Conservation (phyloP, 2,113 vertebrate species). For the Apteryx mantelli region DNA sequence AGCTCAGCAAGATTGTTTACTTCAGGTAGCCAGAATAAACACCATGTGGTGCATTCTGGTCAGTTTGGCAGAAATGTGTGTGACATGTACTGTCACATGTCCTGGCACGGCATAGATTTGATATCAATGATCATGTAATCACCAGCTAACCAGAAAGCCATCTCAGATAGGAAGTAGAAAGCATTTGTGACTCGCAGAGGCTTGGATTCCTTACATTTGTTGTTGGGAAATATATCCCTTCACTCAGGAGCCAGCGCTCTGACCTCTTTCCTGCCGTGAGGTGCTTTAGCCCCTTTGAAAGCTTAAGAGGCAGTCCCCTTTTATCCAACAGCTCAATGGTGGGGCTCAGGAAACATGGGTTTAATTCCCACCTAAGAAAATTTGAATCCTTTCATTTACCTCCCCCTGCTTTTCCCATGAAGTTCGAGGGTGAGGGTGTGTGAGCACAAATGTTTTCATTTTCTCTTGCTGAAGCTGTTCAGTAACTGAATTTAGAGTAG, state of each 20-base stretch:
- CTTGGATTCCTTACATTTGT: not conserved
- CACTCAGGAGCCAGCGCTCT: not conserved
- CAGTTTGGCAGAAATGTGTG: not conserved
- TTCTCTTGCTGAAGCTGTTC: not conserved
- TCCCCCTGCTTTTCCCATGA: slow-evolving; percentile 53
- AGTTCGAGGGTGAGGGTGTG: not conserved
- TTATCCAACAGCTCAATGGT: not conserved
- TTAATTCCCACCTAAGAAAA: slow-evolving; percentile 45
- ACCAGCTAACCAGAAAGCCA: not conserved
- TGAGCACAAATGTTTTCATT: slow-evolving; percentile 24
- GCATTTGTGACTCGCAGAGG: not conserved
- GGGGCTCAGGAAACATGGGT: not conserved
- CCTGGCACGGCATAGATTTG: not conserved
- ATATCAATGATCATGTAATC: not conserved
- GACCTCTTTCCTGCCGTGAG: slow-evolving; percentile 39
- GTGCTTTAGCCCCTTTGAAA: slow-evolving; percentile 44
- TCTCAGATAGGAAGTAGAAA: not conserved
- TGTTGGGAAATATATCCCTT: not conserved
- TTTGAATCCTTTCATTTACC: slow-evolving; percentile 41
- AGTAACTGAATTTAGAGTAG: not conserved
- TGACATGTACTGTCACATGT: not conserved
- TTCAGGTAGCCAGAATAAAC: not conserved
- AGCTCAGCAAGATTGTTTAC: not conserved
- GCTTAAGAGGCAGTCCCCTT: slow-evolving; percentile 25
- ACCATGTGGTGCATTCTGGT: not conserved